These are phyloP conservation scores for Pontoporia blainvillei DNA, from an alignment of 2,113 vertebrate species.

Conservation along the genomic window DNA sequence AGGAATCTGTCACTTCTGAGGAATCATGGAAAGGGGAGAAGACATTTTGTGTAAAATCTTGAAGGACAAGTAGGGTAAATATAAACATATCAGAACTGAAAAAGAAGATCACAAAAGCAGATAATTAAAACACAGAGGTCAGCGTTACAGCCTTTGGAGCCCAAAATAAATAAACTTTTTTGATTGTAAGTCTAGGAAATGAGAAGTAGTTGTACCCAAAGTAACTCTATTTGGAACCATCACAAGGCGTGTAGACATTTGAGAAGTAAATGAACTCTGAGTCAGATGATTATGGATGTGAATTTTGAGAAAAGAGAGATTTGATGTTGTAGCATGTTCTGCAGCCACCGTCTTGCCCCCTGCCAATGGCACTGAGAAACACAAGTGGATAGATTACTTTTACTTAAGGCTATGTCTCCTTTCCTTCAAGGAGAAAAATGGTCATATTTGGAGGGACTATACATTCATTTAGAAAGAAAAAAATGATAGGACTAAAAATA, in stretches of 20 bases:
- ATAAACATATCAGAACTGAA: neutral
- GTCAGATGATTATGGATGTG: neutral
- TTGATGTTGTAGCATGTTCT: neutral
- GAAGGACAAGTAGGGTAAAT: neutral
- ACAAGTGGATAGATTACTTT: neutral
- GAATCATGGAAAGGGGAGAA: neutral
- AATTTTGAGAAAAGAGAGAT: neutral
- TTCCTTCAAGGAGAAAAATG: constrained; percentile 25
- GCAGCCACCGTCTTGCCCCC: rapidly evolving
- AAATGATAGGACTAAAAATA: neutral
- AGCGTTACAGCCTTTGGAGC: neutral
- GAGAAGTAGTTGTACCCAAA: neutral
- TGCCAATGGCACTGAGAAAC: neutral
- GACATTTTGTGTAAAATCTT: neutral
- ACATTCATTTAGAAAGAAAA: neutral
- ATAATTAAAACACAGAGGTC: neutral
- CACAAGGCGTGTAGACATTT: neutral
- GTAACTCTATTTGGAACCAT: neutral
- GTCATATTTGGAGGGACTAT: neutral
- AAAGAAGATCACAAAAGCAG: neutral
- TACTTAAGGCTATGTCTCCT: neutral
- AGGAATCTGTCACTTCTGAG: neutral
- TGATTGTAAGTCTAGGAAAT: neutral
- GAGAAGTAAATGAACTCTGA: neutral
- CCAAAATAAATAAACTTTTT: neutral